Base-by-base conservation (phyloP, 1,140 invertebrate genomes). In the Lasioglossum baleicum region DNA sequence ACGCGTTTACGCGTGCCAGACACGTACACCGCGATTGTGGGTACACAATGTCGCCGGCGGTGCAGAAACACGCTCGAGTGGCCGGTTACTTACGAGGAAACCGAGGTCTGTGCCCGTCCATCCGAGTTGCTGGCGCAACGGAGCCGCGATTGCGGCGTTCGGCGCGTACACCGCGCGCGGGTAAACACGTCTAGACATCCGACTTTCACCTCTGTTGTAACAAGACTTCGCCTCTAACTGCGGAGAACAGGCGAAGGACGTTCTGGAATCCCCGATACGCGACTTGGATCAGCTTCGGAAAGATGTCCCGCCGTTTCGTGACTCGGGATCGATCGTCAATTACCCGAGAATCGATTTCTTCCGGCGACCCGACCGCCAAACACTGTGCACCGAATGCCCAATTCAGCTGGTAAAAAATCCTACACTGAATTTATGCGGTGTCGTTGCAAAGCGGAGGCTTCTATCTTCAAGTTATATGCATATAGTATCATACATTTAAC, bases 161-260 rank as follows among this genome's bases (percentile, higher is more conserved):
- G 66, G 15, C 65, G 42, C 22, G 31, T 15, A 53, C 61, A 53
- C 61, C 26, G 26, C 22, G 40, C 56, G 64, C 70, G 72, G 42
- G 71, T 80, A 80, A 75, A 80, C 72, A 68, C 78, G 78, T 80
- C 71, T 67, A 75, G 78, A 80, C 78, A 51, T 75, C 78, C 72
- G 78, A 80, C 78, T 80, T 80, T 80, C 78, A 80, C 78, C 63
- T 51, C 71, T 75, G 61, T 80, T 75, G 77, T 66, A 80, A 80
- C 77, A 35, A 42, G 60, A 58, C 77, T 44, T 48, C 71, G 61
- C 58, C 61, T 56, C 60, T 79, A 74, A 64, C 40, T 66, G 26
- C n/a, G 35, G 20, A 75, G 44, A 60, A 42, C 26, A 22, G 64
- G 2, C 64, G 61, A 79, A 73, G 58, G 76, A 72, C 61, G 60